Evolutionary conservation across 2,888 invertebrate genomes (phyloP), one percentile per base, ranked within the genome.

Genomic region (Anoplius nigerrimus): DNA sequence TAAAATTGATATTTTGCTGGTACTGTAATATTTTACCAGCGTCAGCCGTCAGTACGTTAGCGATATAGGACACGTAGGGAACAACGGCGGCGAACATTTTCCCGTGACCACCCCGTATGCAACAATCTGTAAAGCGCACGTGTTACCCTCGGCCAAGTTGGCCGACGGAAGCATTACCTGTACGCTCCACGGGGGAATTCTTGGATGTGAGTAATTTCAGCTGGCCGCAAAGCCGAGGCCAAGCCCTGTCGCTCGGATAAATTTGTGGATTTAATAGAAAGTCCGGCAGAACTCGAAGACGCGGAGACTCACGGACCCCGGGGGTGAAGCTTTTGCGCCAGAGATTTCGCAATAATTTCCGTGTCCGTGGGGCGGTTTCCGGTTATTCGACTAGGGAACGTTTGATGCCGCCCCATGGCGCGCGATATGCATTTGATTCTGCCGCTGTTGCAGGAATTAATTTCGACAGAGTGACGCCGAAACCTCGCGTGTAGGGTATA

Each of bases 91-190:
- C n/a, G 15, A 18, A 46, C 34, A 51, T 43, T 70, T 3, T 22
- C 18, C n/a, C 20, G 18, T 2, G 34, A 51, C 51, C 59, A 56
- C 46, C 21, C 34, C 21, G 22, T 62, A 11, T 21, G 63, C 56
- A 61, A 73, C 69, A 69, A 76, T 69, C 63, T 56, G 60, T 69
- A 69, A 74, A 63, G 64, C 60, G 66, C 74, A 74, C 60, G 54
- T 65, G 66, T 66, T 60, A 52, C 57, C 55, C n/a, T 6, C 43
- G 27, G 22, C 43, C 46, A 43, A 52, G n/a, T 58, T 15, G 11
- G 11, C 45, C 27, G 34, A 2, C 53, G 24, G 15, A 42, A 59
- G 54, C 48, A 48, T 64, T 54, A 55, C 54, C 55, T 48, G 51
- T 27, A 15, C 20, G 18, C 58, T 22, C 13, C 15, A 45, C 24